phyloP scores from a whole-genome alignment of 2,113 vertebrate species.

The Rhea americana region DNA sequence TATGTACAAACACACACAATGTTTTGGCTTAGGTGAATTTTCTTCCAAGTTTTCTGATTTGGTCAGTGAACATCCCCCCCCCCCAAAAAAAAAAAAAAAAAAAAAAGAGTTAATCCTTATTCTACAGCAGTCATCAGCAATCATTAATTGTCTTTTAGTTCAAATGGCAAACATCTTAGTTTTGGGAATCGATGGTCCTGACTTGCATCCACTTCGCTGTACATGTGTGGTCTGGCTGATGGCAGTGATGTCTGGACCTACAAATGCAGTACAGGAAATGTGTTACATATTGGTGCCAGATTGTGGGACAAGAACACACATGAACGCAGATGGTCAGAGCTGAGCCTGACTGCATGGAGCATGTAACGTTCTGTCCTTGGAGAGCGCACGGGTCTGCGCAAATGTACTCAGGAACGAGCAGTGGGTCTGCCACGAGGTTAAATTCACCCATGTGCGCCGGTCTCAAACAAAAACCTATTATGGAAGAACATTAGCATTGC shows the following conservation, averaged over 20 bases:
- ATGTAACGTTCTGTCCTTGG: not conserved
- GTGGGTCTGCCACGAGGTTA: not conserved
- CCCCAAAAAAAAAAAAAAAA: not conserved
- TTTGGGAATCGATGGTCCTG: not conserved
- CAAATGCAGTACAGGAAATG: not conserved
- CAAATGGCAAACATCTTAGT: not conserved
- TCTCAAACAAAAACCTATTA: not conserved
- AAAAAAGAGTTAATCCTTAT: not conserved
- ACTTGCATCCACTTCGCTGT: not conserved
- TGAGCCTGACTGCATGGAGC: not conserved
- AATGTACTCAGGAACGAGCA: not conserved
- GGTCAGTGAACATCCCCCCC: not conserved
- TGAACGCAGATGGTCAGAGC: not conserved
- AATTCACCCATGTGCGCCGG: not conserved
- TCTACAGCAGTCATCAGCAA: not conserved
- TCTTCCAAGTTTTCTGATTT: not conserved
- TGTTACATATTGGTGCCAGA: not conserved
- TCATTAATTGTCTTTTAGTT: not conserved
- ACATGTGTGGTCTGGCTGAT: not conserved
- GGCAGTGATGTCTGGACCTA: not conserved
- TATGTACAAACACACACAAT: not conserved
- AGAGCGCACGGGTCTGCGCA: rapidly evolving
- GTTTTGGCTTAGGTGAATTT: not conserved
- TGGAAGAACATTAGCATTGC: not conserved
- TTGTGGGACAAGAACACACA: not conserved